phyloP scores from a whole-genome alignment of 1,140 invertebrate genomes.

The Diprion similis region DNA sequence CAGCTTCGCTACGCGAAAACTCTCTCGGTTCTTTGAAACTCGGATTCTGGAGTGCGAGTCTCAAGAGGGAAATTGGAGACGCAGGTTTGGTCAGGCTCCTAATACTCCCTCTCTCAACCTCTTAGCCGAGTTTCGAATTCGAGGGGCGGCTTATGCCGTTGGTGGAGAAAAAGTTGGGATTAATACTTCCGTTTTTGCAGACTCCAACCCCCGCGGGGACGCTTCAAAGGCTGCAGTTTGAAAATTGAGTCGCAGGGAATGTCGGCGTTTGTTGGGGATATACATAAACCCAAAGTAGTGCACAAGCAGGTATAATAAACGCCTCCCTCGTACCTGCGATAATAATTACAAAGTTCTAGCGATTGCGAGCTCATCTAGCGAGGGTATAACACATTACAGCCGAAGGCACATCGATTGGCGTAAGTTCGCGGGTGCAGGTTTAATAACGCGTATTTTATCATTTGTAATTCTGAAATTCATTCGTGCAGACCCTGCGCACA shows the following conservation, averaged over 20 bases:
- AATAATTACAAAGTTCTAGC: neutral
- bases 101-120: neutral
- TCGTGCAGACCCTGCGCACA: neutral
- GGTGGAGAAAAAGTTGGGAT: neutral
- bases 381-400: too few relatives aligned
- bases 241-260: neutral
- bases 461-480: neutral
- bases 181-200: neutral
- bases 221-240: neutral
- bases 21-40: neutral
- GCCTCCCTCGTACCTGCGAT: too few relatives aligned
- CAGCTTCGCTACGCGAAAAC: too few relatives aligned
- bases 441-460: neutral
- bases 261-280: too few relatives aligned
- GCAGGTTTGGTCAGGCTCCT: neutral
- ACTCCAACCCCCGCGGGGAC: neutral
- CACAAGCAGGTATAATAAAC: too few relatives aligned
- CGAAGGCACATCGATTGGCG: too few relatives aligned
- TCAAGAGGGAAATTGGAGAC: neutral
- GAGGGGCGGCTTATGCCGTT: neutral
- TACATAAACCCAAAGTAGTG: too few relatives aligned
- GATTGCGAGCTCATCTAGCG: neutral
- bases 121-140: neutral
- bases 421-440: too few relatives aligned
- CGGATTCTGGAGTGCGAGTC: neutral